These are phyloP conservation scores for Mesopsocus fuscifrons DNA, from an alignment of 2,888 invertebrate genomes.

Conservation along the genomic window DNA sequence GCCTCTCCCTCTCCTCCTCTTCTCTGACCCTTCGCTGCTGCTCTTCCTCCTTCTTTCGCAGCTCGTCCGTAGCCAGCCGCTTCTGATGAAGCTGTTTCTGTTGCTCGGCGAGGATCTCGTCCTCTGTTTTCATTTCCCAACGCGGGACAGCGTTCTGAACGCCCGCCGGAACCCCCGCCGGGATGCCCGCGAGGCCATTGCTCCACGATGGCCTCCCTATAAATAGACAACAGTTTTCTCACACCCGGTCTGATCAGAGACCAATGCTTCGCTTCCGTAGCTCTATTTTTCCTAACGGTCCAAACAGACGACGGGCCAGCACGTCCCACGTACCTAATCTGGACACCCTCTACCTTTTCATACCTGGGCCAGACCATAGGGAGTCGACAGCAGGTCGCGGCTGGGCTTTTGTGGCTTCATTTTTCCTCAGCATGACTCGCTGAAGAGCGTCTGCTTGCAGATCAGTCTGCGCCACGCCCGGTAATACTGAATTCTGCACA, in stretches of 20 bases:
- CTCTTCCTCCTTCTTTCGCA: constrained; percentile 24
- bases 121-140: constrained; percentile 28
- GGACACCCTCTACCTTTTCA: no score
- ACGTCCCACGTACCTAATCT: no score
- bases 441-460: not conserved
- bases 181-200: no score
- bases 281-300: no score
- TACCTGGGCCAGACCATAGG: not conserved
- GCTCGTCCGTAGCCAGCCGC: no score
- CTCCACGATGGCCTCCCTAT: constrained; percentile 1
- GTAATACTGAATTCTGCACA: not conserved
- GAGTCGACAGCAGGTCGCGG: not conserved
- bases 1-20: constrained; percentile 28
- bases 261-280: no score
- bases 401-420: not conserved
- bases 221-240: no score
- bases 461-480: not conserved
- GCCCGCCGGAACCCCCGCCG: not conserved
- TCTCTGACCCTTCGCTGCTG: constrained; percentile 27
- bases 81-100: constrained; percentile 26
- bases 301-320: no score
- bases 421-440: not conserved
- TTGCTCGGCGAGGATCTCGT: constrained; percentile 26
- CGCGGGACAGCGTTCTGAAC: not conserved
- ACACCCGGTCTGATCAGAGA: no score